Conservation (phyloP, 2,113 vertebrate species). For the Callipepla squamata region DNA sequence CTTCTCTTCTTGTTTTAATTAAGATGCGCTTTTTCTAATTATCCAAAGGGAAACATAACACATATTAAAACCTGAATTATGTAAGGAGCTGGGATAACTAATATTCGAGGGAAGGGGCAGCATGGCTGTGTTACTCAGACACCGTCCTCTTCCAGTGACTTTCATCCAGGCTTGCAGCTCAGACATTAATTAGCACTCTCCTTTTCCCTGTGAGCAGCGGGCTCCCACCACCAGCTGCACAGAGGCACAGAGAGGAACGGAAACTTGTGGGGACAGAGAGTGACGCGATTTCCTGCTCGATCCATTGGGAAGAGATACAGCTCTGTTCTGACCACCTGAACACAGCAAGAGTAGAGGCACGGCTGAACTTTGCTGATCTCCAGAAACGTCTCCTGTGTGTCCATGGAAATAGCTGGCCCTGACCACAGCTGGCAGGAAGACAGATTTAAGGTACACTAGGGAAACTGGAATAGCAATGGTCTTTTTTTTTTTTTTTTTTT, state of each 20-base stretch:
- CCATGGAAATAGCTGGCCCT: neutral
- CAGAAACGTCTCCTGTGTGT: neutral
- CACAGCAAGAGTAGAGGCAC: neutral
- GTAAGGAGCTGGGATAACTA: neutral
- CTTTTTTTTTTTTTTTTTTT: neutral
- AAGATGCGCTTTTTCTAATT: constrained; percentile 30
- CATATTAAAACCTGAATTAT: neutral
- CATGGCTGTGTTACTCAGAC: neutral
- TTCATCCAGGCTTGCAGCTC: neutral
- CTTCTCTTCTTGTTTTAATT: neutral
- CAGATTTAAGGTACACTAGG: neutral
- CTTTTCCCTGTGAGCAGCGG: neutral
- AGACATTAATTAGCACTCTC: neutral
- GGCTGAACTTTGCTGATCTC: neutral
- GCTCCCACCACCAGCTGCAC: neutral
- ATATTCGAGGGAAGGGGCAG: neutral
- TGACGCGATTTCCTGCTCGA: neutral
- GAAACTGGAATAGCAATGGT: neutral
- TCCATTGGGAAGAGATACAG: neutral
- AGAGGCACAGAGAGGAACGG: neutral
- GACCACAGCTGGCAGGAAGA: neutral
- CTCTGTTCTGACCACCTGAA: neutral
- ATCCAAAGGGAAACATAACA: neutral
- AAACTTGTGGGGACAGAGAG: neutral
- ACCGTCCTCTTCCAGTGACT: neutral